These are phyloP conservation scores for Chloroclysta siterata DNA, from an alignment of 2,888 invertebrate genomes.

Conservation along the genomic window DNA sequence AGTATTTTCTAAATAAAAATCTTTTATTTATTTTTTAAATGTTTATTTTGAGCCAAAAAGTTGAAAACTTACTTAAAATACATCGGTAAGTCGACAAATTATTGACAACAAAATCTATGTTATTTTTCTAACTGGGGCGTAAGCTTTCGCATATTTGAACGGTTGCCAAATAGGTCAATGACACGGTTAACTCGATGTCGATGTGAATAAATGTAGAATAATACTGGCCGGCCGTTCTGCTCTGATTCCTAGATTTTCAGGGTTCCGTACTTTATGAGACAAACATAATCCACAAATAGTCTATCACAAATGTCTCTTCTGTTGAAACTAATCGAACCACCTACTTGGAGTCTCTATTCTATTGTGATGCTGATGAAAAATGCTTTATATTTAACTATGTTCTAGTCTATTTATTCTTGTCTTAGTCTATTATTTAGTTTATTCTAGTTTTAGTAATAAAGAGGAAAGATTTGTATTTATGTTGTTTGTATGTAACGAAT, in stretches of 20 bases:
- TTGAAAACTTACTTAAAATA: background rate
- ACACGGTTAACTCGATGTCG: slow-evolving; percentile 49
- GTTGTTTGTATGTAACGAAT: too few species aligned
- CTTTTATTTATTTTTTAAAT: too few species aligned
- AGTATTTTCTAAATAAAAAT: too few species aligned
- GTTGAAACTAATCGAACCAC: too few species aligned
- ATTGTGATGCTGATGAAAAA: too few species aligned
- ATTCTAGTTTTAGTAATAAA: too few species aligned
- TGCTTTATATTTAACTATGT: too few species aligned
- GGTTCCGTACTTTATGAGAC: background rate
- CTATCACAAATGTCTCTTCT: too few species aligned
- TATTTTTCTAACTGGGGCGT: slow-evolving; percentile 51
- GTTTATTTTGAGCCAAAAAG: background rate
- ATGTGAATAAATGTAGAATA: slow-evolving; percentile 49
- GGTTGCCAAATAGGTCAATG: slow-evolving; percentile 71
- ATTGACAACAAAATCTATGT: slow-evolving; percentile 33
- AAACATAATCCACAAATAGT: background rate
- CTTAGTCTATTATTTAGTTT: too few species aligned
- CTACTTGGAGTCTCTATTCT: too few species aligned
- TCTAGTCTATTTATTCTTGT: too few species aligned
- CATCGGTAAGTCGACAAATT: slow-evolving; percentile 8
- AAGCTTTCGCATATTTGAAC: slow-evolving; percentile 53
- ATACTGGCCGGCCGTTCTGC: slow-evolving; percentile 22
- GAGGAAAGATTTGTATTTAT: too few species aligned
- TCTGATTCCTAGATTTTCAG: slow-evolving; percentile 15